A percentile compares a stretch with the other conserved stretches of the same genome.
These are phyloP conservation scores for Sebastes wilsoni DNA, from an alignment of 2,797 vertebrate genomes.

Conservation along the genomic window DNA sequence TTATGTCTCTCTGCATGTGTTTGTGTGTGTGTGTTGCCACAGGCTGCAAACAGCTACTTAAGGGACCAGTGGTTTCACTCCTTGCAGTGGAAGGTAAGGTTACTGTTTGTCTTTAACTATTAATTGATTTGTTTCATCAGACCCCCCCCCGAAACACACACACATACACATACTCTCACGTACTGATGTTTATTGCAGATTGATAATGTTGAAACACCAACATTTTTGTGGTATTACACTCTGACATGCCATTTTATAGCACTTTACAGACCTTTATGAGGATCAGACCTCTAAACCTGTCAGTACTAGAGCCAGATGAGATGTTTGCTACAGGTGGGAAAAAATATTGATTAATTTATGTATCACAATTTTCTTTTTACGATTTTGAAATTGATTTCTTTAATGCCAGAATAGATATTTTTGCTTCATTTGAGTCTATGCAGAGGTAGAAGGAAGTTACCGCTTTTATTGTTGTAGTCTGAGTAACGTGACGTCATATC, in stretches of 20 bases:
- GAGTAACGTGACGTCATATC: no score
- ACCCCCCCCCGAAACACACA: background rate
- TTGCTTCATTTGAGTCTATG: no score
- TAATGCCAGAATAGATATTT: no score
- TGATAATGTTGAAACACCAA: background rate
- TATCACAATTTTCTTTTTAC: no score
- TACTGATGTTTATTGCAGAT: background rate
- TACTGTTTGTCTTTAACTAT: constrained; percentile 35
- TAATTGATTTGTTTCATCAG: constrained; percentile 26
- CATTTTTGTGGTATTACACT: background rate
- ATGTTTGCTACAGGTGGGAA: no score
- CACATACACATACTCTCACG: background rate
- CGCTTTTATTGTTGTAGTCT: no score
- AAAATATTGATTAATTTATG: no score
- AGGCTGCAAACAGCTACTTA: constrained; percentile 99
- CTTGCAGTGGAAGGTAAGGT: constrained; percentile 97
- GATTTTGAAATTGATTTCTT: no score
- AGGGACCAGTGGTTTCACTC: constrained; percentile 99
- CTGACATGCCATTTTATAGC: background rate
- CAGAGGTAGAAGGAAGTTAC: no score
- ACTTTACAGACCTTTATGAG: background rate
- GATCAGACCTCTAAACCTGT: constrained; percentile 9
- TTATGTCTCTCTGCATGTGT: constrained; percentile 20
- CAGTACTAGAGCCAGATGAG: background rate
- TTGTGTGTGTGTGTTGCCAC: constrained; percentile 37